Conservation (phyloP, 1,140 invertebrate species). For the Temnothorax longispinosus region DNA sequence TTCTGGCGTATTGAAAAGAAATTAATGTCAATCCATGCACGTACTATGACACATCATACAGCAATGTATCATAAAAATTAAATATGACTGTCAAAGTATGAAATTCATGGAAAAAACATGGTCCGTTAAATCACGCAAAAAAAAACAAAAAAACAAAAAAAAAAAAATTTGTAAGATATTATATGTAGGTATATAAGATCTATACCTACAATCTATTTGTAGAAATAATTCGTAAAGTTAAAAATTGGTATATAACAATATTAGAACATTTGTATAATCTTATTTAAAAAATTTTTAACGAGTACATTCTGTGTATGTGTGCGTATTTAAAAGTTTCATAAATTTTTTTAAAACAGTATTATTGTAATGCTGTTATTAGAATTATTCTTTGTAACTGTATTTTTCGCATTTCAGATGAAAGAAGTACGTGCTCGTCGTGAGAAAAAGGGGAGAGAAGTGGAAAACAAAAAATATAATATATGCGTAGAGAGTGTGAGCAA, state of each 20-base stretch:
- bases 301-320: not conserved
- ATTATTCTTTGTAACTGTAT: not conserved
- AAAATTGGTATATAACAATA: not conserved
- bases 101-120: not conserved
- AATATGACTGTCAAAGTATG: not conserved
- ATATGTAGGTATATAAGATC: not conserved
- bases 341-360: slow-evolving; percentile 3
- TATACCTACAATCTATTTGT: not conserved
- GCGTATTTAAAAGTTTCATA: not conserved
- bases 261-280: not conserved
- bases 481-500: not conserved
- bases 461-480: not conserved
- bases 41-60: not conserved
- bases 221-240: not conserved
- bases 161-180: not conserved
- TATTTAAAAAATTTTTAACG: not conserved
- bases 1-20: slow-evolving; percentile 1
- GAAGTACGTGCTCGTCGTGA: not conserved
- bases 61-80: slow-evolving; percentile 30
- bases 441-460: not conserved
- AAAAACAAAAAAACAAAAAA: too few species aligned
- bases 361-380: not conserved
- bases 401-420: not conserved
- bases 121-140: not conserved
- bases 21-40: slow-evolving; percentile 12